Percentiles rank a stretch among this genome's conserved stretches.
Evolutionary conservation across 2,888 invertebrate species (phyloP).

Genomic region (Mythimna lalbum): DNA sequence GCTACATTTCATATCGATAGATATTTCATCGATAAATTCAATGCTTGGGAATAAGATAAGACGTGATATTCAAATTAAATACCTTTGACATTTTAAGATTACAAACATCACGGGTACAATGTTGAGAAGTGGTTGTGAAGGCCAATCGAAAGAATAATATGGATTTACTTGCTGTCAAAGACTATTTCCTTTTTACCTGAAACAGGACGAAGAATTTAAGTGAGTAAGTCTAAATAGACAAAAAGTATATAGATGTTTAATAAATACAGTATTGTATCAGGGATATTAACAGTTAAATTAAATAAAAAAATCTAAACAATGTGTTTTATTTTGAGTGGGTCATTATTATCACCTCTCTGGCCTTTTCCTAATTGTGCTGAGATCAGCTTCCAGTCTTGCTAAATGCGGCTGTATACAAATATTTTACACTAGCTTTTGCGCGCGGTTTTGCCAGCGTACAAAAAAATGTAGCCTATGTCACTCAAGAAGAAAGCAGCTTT

Average conservation of each 20-base stretch:
- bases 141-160: slow-evolving; percentile 75
- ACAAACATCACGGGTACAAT: slow-evolving; percentile 86
- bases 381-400: too few relatives aligned
- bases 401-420: too few relatives aligned
- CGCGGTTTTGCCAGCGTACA: too few relatives aligned
- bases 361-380: too few relatives aligned
- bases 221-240: too few relatives aligned
- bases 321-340: too few relatives aligned
- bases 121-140: slow-evolving; percentile 81
- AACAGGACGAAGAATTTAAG: not conserved
- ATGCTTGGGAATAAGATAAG: slow-evolving; percentile 86
- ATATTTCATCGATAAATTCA: slow-evolving; percentile 87
- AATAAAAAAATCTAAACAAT: too few relatives aligned
- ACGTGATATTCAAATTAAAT: slow-evolving; percentile 90
- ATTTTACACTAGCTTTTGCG: too few relatives aligned
- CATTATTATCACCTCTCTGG: too few relatives aligned
- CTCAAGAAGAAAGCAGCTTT: too few relatives aligned
- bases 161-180: slow-evolving; percentile 63
- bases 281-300: too few relatives aligned
- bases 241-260: not conserved
- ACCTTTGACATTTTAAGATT: slow-evolving; percentile 90
- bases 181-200: not conserved
- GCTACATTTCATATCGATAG: slow-evolving; percentile 69
- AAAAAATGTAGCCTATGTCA: too few relatives aligned
- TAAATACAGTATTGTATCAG: not conserved